A percentile compares a stretch with the other conserved stretches of the same genome.
Conservation (phyloP, 2,888 invertebrate species). For the Melinaea marsaeus region DNA sequence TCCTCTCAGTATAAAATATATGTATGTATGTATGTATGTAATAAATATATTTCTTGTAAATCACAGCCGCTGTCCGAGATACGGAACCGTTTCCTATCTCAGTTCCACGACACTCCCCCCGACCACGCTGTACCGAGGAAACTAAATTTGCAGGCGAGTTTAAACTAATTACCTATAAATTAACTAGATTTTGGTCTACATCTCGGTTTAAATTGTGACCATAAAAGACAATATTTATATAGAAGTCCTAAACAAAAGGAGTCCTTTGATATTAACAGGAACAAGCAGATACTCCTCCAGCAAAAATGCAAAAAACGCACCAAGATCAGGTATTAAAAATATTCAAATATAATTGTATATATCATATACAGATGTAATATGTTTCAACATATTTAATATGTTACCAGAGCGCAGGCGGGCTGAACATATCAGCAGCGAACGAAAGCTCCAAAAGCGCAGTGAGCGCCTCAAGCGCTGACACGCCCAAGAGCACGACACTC, state of each 20-base stretch:
- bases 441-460: slow-evolving; percentile 35
- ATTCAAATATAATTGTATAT: not conserved
- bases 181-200: too few relatives aligned
- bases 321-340: slow-evolving; percentile 50
- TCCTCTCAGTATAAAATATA: too few relatives aligned
- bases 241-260: not conserved
- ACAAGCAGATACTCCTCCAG: slow-evolving; percentile 60
- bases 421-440: slow-evolving; percentile 26
- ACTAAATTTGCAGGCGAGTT: slow-evolving; percentile 49
- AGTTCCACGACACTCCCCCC: slow-evolving; percentile 51
- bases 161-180: too few relatives aligned
- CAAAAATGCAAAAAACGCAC: slow-evolving; percentile 58
- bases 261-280: slow-evolving; percentile 45
- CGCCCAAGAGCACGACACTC: slow-evolving; percentile 41
- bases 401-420: slow-evolving; percentile 37
- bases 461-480: slow-evolving; percentile 34
- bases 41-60: slow-evolving; percentile 16
- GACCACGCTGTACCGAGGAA: slow-evolving; percentile 56
- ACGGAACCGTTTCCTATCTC: slow-evolving; percentile 66
- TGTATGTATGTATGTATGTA: not conserved
- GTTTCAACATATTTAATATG: not conserved
- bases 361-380: not conserved
- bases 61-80: slow-evolving; percentile 77
- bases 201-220: too few relatives aligned
- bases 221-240: too few relatives aligned